Base-by-base conservation (phyloP, 2,888 invertebrate genomes). In the Chorisops tibialis region DNA sequence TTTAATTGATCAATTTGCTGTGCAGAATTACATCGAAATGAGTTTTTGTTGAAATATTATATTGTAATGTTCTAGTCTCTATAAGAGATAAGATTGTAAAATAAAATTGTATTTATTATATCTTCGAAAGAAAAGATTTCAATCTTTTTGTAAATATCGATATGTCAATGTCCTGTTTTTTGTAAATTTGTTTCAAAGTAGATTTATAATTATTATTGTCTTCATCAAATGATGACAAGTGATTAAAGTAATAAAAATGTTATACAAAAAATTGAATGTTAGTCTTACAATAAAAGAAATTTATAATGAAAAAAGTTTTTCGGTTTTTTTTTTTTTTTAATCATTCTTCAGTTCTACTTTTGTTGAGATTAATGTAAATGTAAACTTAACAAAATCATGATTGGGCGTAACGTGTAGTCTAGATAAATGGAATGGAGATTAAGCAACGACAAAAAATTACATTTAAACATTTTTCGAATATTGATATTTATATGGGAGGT, bases 21-120 rank as follows among this genome's bases (percentile, higher is more conserved):
- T 45, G 56, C 45, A 14, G 16, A 43, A 14, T 24, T 56, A 56
- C 43, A 56, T 56, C 56, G 56, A 56, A 52, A 56, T 56, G 45
- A 14, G 9, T 43, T 45, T 38, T 30, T 52, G 52, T 52, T 38
- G 21, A 35, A 52, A 38, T 9, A 19, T 38, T 38, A 45, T 30
- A 30, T 30, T 30, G 21, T 43, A 16, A 30, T 30, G 12, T 56
- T 56, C 56, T 56, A 56, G 56, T 56, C 56, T 56, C 56, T 56
- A n/a, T 14, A 56, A 56, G 56, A 56, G 56, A 56, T 56, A 52
- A 21, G 14, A 52, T 38, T n/a, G n/a, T n/a, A 7, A 37, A 5
- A 14, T 16, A 52, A 50, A 54, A 19, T 19, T 51, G 51, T 54
- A 54, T 54, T 56, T 56, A 56, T 56, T 56, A 16, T 14, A 19